Evolutionary conservation across 2,113 vertebrate genomes (phyloP), one percentile per base, ranked within the genome.

Genomic region (Oxyruncus cristatus): DNA sequence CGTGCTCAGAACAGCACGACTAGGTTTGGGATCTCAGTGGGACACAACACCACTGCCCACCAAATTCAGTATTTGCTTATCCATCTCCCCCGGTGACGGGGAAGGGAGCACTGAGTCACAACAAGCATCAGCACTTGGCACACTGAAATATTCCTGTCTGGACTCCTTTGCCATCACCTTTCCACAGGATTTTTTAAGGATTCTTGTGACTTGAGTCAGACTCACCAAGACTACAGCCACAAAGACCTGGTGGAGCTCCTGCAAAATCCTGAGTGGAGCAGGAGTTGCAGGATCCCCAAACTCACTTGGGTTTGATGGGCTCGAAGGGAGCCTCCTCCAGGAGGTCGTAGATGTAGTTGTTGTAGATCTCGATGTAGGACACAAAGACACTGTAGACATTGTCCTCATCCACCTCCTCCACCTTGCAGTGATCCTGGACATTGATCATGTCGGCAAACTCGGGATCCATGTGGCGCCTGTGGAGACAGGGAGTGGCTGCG

Each of bases 301-400:
- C 99, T 98, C 97, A 99, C 99, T 99, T 99, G 75, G 99, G 98
- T 90, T 98, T 99, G 94, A 99, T 98, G 4, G 98, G 98, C 70
- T 99, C 99, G 81, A 97, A 97, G 0, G 98, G 98, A 24, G 97
- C 62, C 59, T 99, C 99, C 85, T 99, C 99, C 63, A 99, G 95
- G 10, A 99, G 99, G 95, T 99, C 99, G 41, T 99, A 99, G 78
- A 99, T 99, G 86, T 99, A 99, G 97, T 99, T 99, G 96, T 99
- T 99, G 97, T 99, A 99, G 95, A 99, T 99, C 97, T 99, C 99
- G 3, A 99, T 98, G 76, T 99, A 99, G 72, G 99, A 99, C 41
- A 99, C 99, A 92, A 99, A 99, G 12, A 99, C 98, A 16, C 98
- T 98, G 94, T 99, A 99, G 82, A 99, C 99, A 24, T 98, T 99